These are phyloP conservation scores for Leptatherina wallacei DNA, from an alignment of 2,797 vertebrate species.

Conservation along the genomic window DNA sequence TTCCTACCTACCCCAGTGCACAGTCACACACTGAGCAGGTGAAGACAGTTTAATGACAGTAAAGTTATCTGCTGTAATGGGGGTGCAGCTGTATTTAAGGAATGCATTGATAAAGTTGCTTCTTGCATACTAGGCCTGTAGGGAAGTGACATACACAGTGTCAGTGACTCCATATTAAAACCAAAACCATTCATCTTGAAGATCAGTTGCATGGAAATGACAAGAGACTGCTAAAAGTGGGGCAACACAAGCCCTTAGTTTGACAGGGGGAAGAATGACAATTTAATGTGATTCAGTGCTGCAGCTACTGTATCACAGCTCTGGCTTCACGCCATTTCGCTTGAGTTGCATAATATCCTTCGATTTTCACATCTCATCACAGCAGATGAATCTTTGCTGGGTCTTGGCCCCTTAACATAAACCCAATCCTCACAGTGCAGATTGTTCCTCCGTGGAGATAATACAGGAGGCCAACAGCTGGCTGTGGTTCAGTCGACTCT, in stretches of 20 bases:
- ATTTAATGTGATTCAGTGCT: constrained; percentile 34
- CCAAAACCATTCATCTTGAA: constrained; percentile 34
- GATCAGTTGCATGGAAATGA: constrained; percentile 28
- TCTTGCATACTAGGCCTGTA: constrained; percentile 5
- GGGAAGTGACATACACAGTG: constrained; percentile 15
- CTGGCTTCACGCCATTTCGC: constrained; percentile 39
- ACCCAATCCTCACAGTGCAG: constrained; percentile 30
- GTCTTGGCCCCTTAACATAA: constrained; percentile 36
- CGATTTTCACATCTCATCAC: constrained; percentile 62
- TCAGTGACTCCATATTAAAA: constrained; percentile 33
- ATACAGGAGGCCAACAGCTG: constrained; percentile 75
- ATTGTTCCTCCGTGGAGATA: constrained; percentile 61
- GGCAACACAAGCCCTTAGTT: constrained; percentile 32
- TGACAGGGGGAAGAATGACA: constrained; percentile 40
- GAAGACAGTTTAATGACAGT: constrained; percentile 32
- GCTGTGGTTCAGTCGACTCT: constrained; percentile 68
- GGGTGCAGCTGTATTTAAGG: constrained; percentile 2
- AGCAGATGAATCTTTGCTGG: constrained; percentile 40
- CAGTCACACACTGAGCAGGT: constrained; percentile 29
- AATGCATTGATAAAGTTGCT: constrained; percentile 13
- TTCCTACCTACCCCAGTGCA: constrained; percentile 8
- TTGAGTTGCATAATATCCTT: constrained; percentile 52
- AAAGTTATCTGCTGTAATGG: constrained; percentile 10
- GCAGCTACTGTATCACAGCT: constrained; percentile 33
- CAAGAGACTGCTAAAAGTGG: constrained; percentile 40